These are phyloP conservation scores for Octodon degus DNA, from an alignment of 2,113 vertebrate genomes.

Conservation along the genomic window DNA sequence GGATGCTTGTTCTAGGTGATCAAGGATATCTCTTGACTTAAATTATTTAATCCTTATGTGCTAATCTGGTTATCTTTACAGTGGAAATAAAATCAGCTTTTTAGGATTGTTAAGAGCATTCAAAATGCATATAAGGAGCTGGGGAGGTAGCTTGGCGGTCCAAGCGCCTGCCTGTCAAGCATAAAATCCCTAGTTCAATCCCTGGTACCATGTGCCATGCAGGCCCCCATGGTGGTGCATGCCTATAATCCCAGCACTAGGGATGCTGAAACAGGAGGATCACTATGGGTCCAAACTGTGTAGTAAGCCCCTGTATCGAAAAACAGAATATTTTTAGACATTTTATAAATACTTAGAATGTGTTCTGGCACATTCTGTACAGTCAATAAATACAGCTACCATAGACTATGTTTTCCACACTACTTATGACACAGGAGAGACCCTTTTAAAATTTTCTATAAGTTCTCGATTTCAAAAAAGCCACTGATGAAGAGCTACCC, in stretches of 20 bases:
- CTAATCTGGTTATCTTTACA: not conserved
- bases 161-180: too few species aligned
- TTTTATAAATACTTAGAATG: not conserved
- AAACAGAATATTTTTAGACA: too few species aligned
- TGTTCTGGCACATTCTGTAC: slow-evolving; percentile 9
- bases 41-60: not conserved
- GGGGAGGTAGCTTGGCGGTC: too few species aligned
- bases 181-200: too few species aligned
- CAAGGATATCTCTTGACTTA: not conserved
- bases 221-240: too few species aligned
- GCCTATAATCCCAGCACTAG: too few species aligned
- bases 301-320: too few species aligned
- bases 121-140: not conserved
- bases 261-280: too few species aligned
- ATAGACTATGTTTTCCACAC: not conserved
- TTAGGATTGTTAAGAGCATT: slow-evolving; percentile 11
- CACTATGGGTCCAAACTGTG: too few species aligned
- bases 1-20: not conserved
- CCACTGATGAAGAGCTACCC: not conserved
- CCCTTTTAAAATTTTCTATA: not conserved
- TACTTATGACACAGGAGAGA: not conserved
- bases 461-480: not conserved
- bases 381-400: not conserved
- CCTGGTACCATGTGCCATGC: too few species aligned
- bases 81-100: not conserved